A percentile compares a stretch with the other conserved stretches of the same genome.
Conservation (phyloP, 2,797 vertebrate species). For the Tamandua tetradactyla region DNA sequence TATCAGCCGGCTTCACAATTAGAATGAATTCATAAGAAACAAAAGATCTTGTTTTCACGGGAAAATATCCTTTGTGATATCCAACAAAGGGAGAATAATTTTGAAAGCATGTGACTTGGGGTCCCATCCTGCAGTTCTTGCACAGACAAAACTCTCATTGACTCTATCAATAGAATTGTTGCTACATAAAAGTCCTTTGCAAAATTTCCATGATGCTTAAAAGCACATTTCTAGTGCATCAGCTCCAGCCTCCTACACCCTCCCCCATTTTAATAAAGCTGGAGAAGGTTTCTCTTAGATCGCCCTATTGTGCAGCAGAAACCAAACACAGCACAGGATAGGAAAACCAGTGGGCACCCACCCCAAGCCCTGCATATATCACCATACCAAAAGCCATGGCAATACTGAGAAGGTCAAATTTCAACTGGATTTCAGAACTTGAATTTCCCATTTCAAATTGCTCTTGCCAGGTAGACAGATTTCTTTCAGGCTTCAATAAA, state of each 20-base stretch:
- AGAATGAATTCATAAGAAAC: constrained; percentile 81
- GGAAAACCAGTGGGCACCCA: constrained; percentile 72
- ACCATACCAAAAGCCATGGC: constrained; percentile 78
- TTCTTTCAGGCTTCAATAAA: constrained; percentile 75
- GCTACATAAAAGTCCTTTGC: constrained; percentile 77
- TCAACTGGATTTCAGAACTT: constrained; percentile 80
- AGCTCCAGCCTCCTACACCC: constrained; percentile 40
- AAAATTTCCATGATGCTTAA: constrained; percentile 78
- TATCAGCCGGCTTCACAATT: constrained; percentile 78
- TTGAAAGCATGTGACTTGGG: constrained; percentile 79
- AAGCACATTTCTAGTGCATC: constrained; percentile 75
- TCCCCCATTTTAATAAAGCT: constrained; percentile 75
- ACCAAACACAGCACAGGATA: constrained; percentile 58
- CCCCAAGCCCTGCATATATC: constrained; percentile 79
- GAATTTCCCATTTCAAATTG: constrained; percentile 80
- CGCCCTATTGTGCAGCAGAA: constrained; percentile 70
- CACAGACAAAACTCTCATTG: constrained; percentile 80
- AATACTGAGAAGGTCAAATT: constrained; percentile 81
- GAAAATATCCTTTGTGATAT: constrained; percentile 79
- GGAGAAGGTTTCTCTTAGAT: constrained; percentile 75
- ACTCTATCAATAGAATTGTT: constrained; percentile 77
- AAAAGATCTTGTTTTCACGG: constrained; percentile 77
- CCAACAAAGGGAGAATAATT: constrained; percentile 78
- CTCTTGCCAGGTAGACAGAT: constrained; percentile 79
- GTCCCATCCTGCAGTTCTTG: constrained; percentile 74